phyloP scores from a whole-genome alignment of 2,888 invertebrate genomes.

The Pammene aurita region DNA sequence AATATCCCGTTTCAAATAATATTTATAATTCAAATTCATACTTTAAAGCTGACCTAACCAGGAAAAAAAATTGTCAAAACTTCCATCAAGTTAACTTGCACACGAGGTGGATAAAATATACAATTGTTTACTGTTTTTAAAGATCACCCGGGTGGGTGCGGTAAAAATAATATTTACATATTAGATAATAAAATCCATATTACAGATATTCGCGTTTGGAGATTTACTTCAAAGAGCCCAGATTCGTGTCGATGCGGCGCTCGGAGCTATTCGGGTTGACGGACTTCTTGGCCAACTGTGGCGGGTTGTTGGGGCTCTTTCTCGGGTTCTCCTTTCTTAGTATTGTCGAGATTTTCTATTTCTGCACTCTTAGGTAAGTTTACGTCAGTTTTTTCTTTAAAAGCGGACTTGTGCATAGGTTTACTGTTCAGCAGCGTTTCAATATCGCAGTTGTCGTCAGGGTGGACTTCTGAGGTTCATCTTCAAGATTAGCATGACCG shows the following conservation, averaged over 20 bases:
- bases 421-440: neutral
- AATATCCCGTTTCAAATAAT: too few relatives aligned
- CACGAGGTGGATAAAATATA: too few relatives aligned
- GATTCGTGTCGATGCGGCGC: slow-evolving; percentile 80
- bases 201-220: slow-evolving; percentile 66
- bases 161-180: too few relatives aligned
- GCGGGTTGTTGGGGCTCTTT: slow-evolving; percentile 82
- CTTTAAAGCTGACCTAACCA: too few relatives aligned
- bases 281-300: slow-evolving; percentile 83
- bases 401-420: neutral
- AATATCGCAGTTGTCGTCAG: too few relatives aligned
- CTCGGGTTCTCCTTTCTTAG: slow-evolving; percentile 84
- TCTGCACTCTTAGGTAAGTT: slow-evolving; percentile 59
- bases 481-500: too few relatives aligned
- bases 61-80: too few relatives aligned
- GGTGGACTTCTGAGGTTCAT: too few relatives aligned
- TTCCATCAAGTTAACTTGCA: too few relatives aligned
- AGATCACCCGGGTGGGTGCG: too few relatives aligned
- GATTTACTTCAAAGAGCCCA: slow-evolving; percentile 81
- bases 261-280: slow-evolving; percentile 82
- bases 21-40: too few relatives aligned
- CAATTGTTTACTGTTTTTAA: too few relatives aligned
- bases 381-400: neutral
- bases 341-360: slow-evolving; percentile 82
- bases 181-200: neutral